Evolutionary conservation across 2,113 vertebrate genomes (phyloP).

Genomic region (Porphyrio hochstetteri): DNA sequence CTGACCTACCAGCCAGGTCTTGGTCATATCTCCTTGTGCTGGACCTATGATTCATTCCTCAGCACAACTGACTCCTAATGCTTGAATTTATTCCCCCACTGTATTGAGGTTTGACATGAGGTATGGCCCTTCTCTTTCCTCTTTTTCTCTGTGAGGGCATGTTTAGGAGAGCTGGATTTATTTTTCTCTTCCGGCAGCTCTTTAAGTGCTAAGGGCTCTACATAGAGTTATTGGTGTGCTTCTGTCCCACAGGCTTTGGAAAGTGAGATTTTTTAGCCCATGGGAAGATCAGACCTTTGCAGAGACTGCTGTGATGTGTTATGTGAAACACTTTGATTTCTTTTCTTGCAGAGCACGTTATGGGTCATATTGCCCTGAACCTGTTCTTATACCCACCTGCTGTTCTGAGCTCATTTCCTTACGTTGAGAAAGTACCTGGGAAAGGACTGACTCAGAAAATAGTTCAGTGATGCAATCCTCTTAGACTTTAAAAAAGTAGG

Average conservation of each 20-base stretch:
- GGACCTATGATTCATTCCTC: neutral
- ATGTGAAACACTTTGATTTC: neutral
- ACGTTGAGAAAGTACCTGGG: neutral
- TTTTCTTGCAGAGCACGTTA: neutral
- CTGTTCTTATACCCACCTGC: neutral
- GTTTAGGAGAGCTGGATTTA: neutral
- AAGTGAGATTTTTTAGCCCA: neutral
- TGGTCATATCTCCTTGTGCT: neutral
- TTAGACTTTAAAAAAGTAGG: neutral
- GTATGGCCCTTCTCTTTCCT: neutral
- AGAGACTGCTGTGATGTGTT: neutral
- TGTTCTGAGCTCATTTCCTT: constrained; percentile 23
- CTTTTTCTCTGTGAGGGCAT: neutral
- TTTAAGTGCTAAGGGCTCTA: neutral
- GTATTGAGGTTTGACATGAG: neutral
- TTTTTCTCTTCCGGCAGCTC: neutral
- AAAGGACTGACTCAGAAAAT: constrained; percentile 2
- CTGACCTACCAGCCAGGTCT: fast-evolving
- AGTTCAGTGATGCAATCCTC: neutral
- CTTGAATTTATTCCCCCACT: neutral
- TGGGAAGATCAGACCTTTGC: neutral
- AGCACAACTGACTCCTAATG: neutral
- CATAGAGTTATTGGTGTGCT: neutral
- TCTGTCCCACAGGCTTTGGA: neutral
- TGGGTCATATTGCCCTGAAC: neutral